These are phyloP conservation scores for Pomacea maculata DNA, from an alignment of 1,140 invertebrate species.

Conservation along the genomic window DNA sequence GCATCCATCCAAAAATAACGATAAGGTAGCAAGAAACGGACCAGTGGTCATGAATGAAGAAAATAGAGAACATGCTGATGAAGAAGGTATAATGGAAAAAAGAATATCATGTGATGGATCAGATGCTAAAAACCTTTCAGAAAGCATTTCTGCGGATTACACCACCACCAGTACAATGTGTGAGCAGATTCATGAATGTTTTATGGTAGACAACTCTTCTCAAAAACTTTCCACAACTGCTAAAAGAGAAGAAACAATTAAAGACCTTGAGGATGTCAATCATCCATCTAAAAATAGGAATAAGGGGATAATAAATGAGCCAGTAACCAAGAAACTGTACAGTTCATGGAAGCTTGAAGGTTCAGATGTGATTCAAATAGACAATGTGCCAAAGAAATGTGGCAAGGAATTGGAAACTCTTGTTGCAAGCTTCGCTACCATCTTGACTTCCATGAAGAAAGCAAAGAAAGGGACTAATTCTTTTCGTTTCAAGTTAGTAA, in stretches of 20 bases:
- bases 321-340: no score
- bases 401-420: background rate
- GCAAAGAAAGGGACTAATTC: slow-evolving; percentile 3
- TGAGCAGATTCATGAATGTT: no score
- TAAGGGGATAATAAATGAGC: background rate
- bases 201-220: background rate
- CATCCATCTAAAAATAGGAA: background rate
- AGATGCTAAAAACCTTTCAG: no score
- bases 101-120: no score
- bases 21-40: background rate
- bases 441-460: slow-evolving; percentile 7
- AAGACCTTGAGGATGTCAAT: background rate
- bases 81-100: background rate
- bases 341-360: slow-evolving; percentile 14
- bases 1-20: background rate
- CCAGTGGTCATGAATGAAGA: background rate
- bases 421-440: background rate
- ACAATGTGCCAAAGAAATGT: slow-evolving; percentile 9
- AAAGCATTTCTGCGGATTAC: no score
- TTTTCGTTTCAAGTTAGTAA: no score
- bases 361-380: slow-evolving; percentile 4
- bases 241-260: no score
- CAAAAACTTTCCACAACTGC: background rate
- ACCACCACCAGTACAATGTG: no score
- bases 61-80: no score